Base-by-base conservation (phyloP, 2,888 invertebrate species). In the Meganola albula region DNA sequence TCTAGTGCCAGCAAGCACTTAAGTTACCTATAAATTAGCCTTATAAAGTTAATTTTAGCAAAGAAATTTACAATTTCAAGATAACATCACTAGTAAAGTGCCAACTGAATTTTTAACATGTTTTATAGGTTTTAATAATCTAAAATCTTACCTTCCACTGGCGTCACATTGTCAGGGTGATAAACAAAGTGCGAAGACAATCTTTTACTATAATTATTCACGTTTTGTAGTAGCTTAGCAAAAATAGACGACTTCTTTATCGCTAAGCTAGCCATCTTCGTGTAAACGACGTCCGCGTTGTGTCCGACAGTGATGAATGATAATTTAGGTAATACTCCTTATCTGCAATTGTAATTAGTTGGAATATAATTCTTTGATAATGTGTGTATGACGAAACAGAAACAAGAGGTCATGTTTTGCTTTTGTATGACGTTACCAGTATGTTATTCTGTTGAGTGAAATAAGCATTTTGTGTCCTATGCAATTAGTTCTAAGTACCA, bases 151-250 rank as follows among this genome's bases (percentile, higher is more conserved):
- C 88, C 88, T 71, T 84, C 74, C 23, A 84, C 70, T 4, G 86
- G 86, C 40, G 74, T 63, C 34, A 75, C 74, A 53, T 72, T 74
- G 45, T 91, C 91, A 1, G 91, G 88, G 40, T 78, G 80, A 58
- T 90, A 91, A 34, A 79, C 88, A 62, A 91, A 91, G 68, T 91
- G 90, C 7, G 89, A 87, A 16, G 79, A 74, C 18, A 78, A 45
- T 38, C 83, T 73, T 53, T 75, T 79, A 10, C 65, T 43, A 39
- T 41, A 53, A 41, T 65, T 65, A 48, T 62, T 69, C 11, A 73
- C 69, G 72, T 72, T 64, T 72, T 75, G 71, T 30, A 73, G 20
- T 27, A 82, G 38, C 52, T 63, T 73, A 36, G 53, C 38, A 10
- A 80, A 40, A 23, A 71, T 47, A 43, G 56, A 35, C 41, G 58